phyloP scores from a whole-genome alignment of 2,113 vertebrate genomes.

The Cettia cetti region DNA sequence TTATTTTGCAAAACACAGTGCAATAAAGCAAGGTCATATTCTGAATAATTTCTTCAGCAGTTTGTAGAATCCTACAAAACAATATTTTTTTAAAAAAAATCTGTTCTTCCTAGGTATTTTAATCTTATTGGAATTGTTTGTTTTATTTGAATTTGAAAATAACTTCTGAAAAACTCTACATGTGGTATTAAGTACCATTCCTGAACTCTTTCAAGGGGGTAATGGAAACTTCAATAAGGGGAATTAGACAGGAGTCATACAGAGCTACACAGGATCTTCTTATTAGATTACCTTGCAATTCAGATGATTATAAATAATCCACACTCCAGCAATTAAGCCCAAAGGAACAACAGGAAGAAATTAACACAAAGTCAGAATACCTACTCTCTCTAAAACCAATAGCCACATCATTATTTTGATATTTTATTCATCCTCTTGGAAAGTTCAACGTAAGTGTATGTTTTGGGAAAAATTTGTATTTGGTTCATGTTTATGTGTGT shows the following conservation, averaged over 20 bases:
- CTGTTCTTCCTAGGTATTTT: conserved; percentile 17
- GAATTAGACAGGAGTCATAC: neutral
- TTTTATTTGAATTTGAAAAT: conserved; percentile 36
- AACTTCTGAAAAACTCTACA: conserved; percentile 6
- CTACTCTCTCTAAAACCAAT: neutral
- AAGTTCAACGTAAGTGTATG: neutral
- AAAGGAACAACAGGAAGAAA: conserved; percentile 8
- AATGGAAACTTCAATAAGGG: neutral
- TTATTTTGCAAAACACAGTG: neutral
- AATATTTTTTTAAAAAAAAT: neutral
- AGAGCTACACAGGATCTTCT: neutral
- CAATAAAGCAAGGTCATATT: neutral
- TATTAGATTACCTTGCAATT: neutral
- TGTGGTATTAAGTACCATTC: neutral
- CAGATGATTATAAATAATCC: neutral
- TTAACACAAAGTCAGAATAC: neutral
- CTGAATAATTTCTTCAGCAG: neutral
- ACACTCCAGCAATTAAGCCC: neutral
- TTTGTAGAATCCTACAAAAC: neutral
- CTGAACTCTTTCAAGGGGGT: neutral
- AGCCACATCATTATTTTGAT: neutral
- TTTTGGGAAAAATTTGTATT: neutral
- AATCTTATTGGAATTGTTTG: conserved; percentile 22
- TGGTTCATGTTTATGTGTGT: neutral
- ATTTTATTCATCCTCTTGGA: neutral